A percentile compares a stretch with the other conserved stretches of the same genome.
Evolutionary conservation across 2,797 vertebrate species (phyloP).

Genomic region (Tympanoctomys barrerae): DNA sequence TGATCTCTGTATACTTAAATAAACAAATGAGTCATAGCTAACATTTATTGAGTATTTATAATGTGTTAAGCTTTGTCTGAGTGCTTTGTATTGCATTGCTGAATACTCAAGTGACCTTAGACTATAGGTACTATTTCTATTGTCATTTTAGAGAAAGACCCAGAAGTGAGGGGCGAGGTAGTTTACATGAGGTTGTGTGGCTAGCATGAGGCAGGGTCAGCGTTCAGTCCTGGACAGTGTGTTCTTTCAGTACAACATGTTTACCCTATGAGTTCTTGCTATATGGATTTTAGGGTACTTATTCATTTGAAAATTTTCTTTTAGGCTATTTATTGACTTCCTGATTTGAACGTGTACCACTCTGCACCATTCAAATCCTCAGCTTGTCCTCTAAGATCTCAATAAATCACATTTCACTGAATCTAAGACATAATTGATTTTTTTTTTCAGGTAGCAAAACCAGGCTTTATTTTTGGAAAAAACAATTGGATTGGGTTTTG

Average conservation of each 20-base stretch:
- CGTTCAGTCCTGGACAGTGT: background rate
- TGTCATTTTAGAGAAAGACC: conserved; percentile 36
- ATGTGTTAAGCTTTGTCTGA: background rate
- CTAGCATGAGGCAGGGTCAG: background rate
- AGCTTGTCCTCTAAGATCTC: background rate
- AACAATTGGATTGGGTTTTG: too few species aligned
- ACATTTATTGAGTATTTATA: background rate
- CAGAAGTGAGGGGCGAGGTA: background rate
- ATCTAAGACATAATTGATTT: background rate
- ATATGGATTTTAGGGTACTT: background rate
- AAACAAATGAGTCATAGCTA: background rate
- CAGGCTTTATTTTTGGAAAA: too few species aligned
- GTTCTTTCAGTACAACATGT: background rate
- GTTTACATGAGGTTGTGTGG: background rate
- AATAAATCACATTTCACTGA: background rate
- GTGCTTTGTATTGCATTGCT: background rate
- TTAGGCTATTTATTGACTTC: conserved; percentile 21
- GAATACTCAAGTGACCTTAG: background rate
- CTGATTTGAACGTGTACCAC: background rate
- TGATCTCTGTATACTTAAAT: background rate
- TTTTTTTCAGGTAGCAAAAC: background rate
- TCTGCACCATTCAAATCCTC: background rate
- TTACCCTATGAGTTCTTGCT: background rate
- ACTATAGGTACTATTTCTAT: background rate
- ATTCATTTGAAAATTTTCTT: background rate